Percentiles rank a stretch among this genome's conserved stretches.
phyloP scores from a whole-genome alignment of 2,113 vertebrate genomes.

The Ascaphus truei region DNA sequence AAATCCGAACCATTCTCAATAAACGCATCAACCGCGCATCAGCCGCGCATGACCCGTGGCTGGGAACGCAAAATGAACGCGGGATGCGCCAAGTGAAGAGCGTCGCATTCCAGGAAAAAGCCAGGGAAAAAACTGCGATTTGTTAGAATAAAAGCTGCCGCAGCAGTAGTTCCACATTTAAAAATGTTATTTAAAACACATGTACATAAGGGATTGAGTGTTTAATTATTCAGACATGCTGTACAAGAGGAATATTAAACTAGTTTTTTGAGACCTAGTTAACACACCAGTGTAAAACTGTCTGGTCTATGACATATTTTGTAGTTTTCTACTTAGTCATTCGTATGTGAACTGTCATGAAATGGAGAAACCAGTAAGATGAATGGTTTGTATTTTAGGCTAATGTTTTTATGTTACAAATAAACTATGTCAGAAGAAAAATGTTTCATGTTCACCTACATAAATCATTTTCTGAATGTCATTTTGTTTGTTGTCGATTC shows the following conservation, averaged over 20 bases:
- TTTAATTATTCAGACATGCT: neutral
- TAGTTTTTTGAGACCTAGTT: slow-evolving; percentile 8
- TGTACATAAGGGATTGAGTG: neutral
- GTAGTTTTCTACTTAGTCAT: slow-evolving; percentile 24
- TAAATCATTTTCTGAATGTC: slow-evolving; percentile 25
- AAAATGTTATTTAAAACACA: too few relatives aligned
- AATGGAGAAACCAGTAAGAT: neutral
- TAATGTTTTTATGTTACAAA: slow-evolving; percentile 33
- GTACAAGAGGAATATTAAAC: neutral
- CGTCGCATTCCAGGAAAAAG: too few relatives aligned
- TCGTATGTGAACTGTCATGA: slow-evolving; percentile 9
- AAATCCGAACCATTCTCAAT: too few relatives aligned
- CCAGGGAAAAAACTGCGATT: too few relatives aligned
- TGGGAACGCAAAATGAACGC: too few relatives aligned
- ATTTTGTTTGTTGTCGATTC: slow-evolving; percentile 24
- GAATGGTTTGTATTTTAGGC: slow-evolving; percentile 22
- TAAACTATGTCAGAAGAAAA: slow-evolving; percentile 29
- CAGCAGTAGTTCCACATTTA: too few relatives aligned
- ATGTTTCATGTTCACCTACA: slow-evolving; percentile 2
- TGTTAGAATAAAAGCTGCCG: too few relatives aligned
- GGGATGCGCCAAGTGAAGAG: too few relatives aligned
- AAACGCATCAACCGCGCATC: too few relatives aligned
- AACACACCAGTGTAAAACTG: slow-evolving; percentile 13
- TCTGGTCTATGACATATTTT: slow-evolving; percentile 10
- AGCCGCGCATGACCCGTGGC: too few relatives aligned